Conservation (phyloP, 2,888 invertebrate species). For the Platycheirus rosarum region DNA sequence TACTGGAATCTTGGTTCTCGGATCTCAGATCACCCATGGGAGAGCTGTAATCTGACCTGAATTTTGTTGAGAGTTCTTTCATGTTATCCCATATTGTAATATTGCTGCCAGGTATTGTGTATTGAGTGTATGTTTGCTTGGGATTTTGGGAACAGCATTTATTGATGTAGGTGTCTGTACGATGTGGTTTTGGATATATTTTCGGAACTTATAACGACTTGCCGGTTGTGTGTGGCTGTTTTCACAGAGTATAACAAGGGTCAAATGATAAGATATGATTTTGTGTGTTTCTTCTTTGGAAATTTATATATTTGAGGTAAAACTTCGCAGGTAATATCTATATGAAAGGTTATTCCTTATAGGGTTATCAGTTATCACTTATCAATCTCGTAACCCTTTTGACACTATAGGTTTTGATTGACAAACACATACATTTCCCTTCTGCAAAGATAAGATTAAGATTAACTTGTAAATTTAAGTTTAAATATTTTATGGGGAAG, state of each 20-base stretch:
- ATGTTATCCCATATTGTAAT: background rate
- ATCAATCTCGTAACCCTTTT: background rate
- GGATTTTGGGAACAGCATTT: slow-evolving; percentile 13
- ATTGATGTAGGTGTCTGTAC: slow-evolving; percentile 12
- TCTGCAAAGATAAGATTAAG: too few species aligned
- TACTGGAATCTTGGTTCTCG: slow-evolving; percentile 16
- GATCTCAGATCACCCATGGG: slow-evolving; percentile 60
- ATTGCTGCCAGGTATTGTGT: background rate
- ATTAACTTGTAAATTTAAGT: too few species aligned
- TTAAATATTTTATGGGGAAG: too few species aligned
- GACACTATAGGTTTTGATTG: slow-evolving; percentile 4
- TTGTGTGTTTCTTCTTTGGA: slow-evolving; percentile 13
- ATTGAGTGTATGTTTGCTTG: background rate
- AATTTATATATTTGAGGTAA: background rate
- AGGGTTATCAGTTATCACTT: slow-evolving; percentile 33
- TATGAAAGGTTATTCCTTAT: background rate
- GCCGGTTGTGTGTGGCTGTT: background rate
- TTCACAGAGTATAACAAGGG: slow-evolving; percentile 5
- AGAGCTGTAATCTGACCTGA: slow-evolving; percentile 53
- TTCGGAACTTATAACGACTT: slow-evolving; percentile 1
- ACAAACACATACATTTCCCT: slow-evolving; percentile 5
- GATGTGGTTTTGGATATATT: background rate
- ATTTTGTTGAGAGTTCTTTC: slow-evolving; percentile 30
- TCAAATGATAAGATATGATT: slow-evolving; percentile 35
- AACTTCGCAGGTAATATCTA: background rate